A percentile compares a stretch with the other conserved stretches of the same genome.
Conservation (phyloP, 2,888 invertebrate genomes). For the Resseliella maxima region DNA sequence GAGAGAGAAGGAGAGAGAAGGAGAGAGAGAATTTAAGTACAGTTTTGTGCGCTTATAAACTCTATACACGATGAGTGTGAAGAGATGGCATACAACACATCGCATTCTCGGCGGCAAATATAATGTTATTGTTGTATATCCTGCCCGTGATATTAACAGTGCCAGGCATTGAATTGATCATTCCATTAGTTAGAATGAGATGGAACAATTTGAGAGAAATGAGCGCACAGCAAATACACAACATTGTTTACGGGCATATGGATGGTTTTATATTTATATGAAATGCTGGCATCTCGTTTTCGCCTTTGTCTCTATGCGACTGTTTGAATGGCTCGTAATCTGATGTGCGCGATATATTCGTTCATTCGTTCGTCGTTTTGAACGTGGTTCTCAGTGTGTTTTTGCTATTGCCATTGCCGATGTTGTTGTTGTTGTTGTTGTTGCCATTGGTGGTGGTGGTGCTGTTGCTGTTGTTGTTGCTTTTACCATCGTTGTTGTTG, state of each 20-base stretch:
- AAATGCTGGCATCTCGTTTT: conserved; percentile 39
- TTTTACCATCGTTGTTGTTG: background rate
- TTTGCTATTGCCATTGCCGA: background rate
- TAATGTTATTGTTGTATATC: conserved; percentile 53
- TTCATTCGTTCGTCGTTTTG: background rate
- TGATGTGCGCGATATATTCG: background rate
- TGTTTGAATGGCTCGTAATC: background rate
- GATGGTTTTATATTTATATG: conserved; percentile 49
- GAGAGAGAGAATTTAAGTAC: conserved; percentile 34
- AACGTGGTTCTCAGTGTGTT: background rate
- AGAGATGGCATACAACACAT: conserved; percentile 51
- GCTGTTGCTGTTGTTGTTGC: background rate
- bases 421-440: conserved; percentile 29
- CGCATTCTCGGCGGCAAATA: conserved; percentile 53
- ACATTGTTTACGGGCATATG: conserved; percentile 49
- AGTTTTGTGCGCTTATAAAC: conserved; percentile 53
- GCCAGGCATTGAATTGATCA: conserved; percentile 26
- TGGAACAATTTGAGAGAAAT: background rate
- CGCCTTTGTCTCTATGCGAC: conserved; percentile 1
- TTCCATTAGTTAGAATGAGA: background rate
- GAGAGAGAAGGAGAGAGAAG: background rate
- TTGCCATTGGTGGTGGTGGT: background rate
- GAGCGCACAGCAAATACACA: background rate
- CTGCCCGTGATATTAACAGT: conserved; percentile 51
- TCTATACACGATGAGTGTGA: conserved; percentile 9